Percentiles rank a stretch among this genome's conserved stretches.
phyloP scores from a whole-genome alignment of 2,113 vertebrate genomes.

The Pantherophis guttatus region DNA sequence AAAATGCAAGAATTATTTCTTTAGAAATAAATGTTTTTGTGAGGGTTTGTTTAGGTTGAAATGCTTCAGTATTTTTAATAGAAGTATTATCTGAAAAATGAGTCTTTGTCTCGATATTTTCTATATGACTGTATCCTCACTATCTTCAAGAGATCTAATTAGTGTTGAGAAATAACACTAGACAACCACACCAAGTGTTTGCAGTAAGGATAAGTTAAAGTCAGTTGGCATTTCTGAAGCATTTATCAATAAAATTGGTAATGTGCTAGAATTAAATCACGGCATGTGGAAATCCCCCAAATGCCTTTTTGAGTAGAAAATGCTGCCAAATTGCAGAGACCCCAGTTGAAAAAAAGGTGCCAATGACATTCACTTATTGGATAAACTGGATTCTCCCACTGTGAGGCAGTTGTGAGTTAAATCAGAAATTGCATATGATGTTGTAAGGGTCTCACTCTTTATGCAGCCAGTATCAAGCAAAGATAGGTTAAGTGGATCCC shows the following conservation, averaged over 20 bases:
- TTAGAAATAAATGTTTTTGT: background rate
- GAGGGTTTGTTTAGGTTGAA: background rate
- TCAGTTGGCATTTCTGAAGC: conserved; percentile 12
- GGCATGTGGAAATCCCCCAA: conserved; percentile 12
- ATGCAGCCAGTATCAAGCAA: conserved; percentile 1
- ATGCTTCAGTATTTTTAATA: background rate
- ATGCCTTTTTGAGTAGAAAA: conserved; percentile 27
- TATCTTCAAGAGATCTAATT: conserved; percentile 51
- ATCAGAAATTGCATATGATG: conserved; percentile 16
- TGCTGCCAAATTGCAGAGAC: conserved; percentile 7
- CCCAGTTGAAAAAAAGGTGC: conserved; percentile 45
- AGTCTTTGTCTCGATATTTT: conserved; percentile 42
- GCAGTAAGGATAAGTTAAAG: background rate
- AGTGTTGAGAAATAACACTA: conserved; percentile 40
- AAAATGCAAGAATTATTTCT: background rate
- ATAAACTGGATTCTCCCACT: conserved; percentile 17
- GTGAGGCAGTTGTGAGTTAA: conserved; percentile 19
- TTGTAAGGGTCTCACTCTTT: background rate
- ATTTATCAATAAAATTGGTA: conserved; percentile 27
- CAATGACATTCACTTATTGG: conserved; percentile 9
- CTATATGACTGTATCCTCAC: conserved; percentile 35
- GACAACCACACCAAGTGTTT: conserved; percentile 35
- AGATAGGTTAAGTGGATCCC: conserved; percentile 31
- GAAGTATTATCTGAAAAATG: background rate
- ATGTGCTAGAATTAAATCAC: conserved; percentile 18